A percentile compares a stretch with the other conserved stretches of the same genome.
Evolutionary conservation across 2,797 vertebrate genomes (phyloP).

Genomic region (Myotis pilosus): DNA sequence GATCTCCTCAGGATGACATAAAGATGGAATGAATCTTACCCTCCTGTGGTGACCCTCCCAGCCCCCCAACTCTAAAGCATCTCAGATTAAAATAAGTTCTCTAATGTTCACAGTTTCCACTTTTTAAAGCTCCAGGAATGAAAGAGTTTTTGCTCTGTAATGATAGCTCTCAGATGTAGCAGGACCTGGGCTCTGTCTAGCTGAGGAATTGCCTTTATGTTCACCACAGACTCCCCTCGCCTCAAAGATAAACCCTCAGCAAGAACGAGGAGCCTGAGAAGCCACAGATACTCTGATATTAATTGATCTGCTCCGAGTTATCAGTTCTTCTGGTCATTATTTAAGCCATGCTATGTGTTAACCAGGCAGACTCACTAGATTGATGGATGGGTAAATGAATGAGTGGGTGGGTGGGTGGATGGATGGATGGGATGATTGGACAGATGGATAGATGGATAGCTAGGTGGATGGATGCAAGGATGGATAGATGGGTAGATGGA

Average conservation of each 20-base stretch:
- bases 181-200: neutral
- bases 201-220: constrained; percentile 6
- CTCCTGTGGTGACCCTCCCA: neutral
- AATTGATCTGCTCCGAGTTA: neutral
- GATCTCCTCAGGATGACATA: neutral
- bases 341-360: neutral
- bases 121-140: constrained; percentile 48
- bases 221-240: neutral
- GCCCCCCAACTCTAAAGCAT: neutral
- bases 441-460: neutral
- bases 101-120: neutral
- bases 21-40: neutral
- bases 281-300: neutral
- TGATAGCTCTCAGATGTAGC: neutral
- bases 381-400: neutral
- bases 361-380: neutral
- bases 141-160: constrained; percentile 44
- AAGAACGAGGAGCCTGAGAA: constrained; percentile 36
- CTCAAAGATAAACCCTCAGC: constrained; percentile 37
- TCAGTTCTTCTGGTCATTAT: constrained; percentile 31
- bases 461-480: neutral
- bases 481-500: too few species aligned
- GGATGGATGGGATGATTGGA: too few species aligned
- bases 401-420: neutral
- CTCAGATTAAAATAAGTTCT: constrained; percentile 51